A percentile compares a stretch with the other conserved stretches of the same genome.
Evolutionary conservation across 2,113 vertebrate species (phyloP).

Genomic region (Aptenodytes forsteri): DNA sequence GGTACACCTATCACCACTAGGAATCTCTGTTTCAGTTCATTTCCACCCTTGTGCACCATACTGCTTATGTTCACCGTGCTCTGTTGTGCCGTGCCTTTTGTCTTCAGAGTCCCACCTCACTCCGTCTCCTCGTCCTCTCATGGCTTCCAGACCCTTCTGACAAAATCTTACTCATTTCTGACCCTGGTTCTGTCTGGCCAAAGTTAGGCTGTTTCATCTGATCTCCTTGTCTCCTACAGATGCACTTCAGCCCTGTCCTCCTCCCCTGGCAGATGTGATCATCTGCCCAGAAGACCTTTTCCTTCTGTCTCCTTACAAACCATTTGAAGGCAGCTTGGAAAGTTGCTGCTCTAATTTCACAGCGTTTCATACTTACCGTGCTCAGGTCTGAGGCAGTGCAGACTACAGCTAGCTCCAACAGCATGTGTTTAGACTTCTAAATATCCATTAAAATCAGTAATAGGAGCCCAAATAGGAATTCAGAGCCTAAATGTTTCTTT

Average conservation of each 20-base stretch:
- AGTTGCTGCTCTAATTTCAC: background rate
- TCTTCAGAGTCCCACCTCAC: background rate
- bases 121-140: rapidly evolving
- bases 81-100: rapidly evolving
- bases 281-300: background rate
- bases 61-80: background rate
- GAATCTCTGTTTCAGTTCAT: background rate
- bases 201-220: background rate
- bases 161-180: background rate
- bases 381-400: background rate
- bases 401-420: background rate
- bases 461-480: background rate
- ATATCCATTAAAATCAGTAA: background rate
- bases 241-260: background rate
- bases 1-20: rapidly evolving
- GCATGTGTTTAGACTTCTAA: background rate
- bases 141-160: background rate
- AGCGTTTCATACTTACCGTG: rapidly evolving
- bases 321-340: background rate
- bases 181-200: background rate
- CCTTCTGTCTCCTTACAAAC: background rate
- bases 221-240: background rate
- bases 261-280: background rate
- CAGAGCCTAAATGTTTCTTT: background rate
- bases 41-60: background rate